A percentile compares a stretch with the other conserved stretches of the same genome.
These are phyloP conservation scores for Nanorana parkeri DNA, from an alignment of 2,113 vertebrate genomes.

Conservation along the genomic window DNA sequence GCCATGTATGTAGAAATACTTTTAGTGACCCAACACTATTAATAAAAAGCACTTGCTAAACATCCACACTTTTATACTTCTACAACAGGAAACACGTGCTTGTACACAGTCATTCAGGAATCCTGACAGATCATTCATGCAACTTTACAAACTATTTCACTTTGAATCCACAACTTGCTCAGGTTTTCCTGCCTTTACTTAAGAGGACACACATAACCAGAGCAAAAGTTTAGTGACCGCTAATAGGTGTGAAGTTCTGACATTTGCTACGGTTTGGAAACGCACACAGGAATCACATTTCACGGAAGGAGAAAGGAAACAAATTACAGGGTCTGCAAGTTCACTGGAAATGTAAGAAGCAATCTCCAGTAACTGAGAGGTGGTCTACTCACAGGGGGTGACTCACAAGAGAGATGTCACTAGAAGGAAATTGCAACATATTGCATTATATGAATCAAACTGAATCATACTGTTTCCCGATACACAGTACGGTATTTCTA, in stretches of 20 bases:
- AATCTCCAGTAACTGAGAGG: slow-evolving; percentile 32
- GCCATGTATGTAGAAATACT: no score
- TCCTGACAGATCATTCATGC: no score
- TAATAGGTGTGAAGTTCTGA: neutral
- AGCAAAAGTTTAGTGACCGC: neutral
- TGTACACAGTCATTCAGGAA: no score
- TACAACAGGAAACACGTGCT: no score
- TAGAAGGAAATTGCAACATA: slow-evolving; percentile 25
- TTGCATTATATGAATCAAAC: slow-evolving; percentile 6
- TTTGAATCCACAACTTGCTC: no score
- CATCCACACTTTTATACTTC: no score
- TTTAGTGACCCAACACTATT: no score
- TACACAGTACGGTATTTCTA: neutral
- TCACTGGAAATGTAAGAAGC: slow-evolving; percentile 26
- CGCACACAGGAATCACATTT: neutral
- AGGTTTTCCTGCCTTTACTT: no score
- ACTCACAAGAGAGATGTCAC: slow-evolving; percentile 19
- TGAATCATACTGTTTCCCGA: slow-evolving; percentile 21
- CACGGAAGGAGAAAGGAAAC: slow-evolving; percentile 14
- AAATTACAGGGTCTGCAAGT: neutral
- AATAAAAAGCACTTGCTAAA: no score
- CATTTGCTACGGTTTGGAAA: neutral
- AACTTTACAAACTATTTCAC: no score
- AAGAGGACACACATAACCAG: neutral
- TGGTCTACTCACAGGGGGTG: slow-evolving; percentile 12